Conservation (phyloP, 2,113 vertebrate genomes). For the Ibidorhyncha struthersii region DNA sequence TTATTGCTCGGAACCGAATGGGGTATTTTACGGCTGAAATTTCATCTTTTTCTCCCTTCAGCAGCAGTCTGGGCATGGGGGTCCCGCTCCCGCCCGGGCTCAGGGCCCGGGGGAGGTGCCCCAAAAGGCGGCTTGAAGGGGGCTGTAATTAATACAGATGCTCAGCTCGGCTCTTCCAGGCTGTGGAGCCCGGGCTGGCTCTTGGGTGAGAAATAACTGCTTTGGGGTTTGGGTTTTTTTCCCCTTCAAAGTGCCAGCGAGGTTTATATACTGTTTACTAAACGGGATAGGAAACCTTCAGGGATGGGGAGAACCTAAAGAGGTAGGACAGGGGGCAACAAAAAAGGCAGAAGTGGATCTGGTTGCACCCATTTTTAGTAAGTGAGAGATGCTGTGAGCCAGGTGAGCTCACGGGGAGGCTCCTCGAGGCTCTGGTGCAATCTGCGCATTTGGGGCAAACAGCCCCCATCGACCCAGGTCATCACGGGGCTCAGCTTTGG, state of each 20-base stretch:
- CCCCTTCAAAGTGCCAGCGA: not conserved
- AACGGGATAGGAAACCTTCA: not conserved
- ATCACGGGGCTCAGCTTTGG: fast-evolving
- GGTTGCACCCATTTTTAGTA: fast-evolving
- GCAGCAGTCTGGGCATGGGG: not conserved
- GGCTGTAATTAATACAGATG: constrained; percentile 49
- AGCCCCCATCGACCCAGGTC: fast-evolving
- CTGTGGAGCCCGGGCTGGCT: not conserved
- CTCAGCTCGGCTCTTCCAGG: not conserved
- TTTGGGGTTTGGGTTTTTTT: fast-evolving
- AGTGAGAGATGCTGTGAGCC: not conserved
- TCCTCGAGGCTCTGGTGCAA: not conserved
- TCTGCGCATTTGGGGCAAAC: not conserved
- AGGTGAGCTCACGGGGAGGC: not conserved
- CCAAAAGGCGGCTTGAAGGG: not conserved
- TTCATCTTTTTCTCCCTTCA: no score
- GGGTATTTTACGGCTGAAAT: not conserved
- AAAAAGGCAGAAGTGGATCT: fast-evolving
- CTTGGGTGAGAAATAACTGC: not conserved
- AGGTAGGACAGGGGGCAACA: fast-evolving
- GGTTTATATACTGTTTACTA: not conserved
- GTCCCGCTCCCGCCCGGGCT: not conserved
- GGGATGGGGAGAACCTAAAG: not conserved
- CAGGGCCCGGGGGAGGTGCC: not conserved
- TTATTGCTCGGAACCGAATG: not conserved